These are phyloP conservation scores for Nephrotoma appendiculata DNA, from an alignment of 2,888 invertebrate genomes.

Conservation along the genomic window DNA sequence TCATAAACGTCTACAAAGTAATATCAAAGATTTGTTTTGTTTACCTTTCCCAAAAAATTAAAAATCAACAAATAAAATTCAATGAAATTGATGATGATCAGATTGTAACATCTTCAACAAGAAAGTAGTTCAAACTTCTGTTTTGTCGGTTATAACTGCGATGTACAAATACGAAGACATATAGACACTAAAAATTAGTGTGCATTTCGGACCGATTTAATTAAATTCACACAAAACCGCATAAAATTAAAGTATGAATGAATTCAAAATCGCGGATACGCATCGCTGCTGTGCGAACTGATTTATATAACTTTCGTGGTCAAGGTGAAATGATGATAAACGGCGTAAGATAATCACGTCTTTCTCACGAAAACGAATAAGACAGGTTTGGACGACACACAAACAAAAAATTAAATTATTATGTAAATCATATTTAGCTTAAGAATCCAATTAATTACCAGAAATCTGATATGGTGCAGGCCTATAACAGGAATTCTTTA, in stretches of 20 bases:
- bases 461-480: not conserved
- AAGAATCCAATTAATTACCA: not conserved
- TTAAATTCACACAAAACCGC: not conserved
- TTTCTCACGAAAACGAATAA: too few species aligned
- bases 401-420: not conserved
- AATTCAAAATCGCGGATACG: not conserved
- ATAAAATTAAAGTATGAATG: not conserved
- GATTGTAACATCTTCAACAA: not conserved
- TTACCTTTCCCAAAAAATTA: not conserved
- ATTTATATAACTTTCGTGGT: not conserved
- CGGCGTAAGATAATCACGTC: too few species aligned
- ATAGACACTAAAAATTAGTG: not conserved
- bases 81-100: not conserved
- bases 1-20: not conserved
- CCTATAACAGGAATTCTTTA: not conserved
- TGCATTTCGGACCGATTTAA: not conserved
- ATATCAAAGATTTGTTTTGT: not conserved
- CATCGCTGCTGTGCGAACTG: not conserved
- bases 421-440: not conserved
- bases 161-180: not conserved
- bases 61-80: too few species aligned
- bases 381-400: not conserved
- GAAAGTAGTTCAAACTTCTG: not conserved
- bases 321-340: not conserved
- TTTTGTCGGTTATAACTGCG: not conserved